A percentile compares a stretch with the other conserved stretches of the same genome.
Evolutionary conservation across 2,888 invertebrate species (phyloP).

Genomic region (Willowsia nigromaculata): DNA sequence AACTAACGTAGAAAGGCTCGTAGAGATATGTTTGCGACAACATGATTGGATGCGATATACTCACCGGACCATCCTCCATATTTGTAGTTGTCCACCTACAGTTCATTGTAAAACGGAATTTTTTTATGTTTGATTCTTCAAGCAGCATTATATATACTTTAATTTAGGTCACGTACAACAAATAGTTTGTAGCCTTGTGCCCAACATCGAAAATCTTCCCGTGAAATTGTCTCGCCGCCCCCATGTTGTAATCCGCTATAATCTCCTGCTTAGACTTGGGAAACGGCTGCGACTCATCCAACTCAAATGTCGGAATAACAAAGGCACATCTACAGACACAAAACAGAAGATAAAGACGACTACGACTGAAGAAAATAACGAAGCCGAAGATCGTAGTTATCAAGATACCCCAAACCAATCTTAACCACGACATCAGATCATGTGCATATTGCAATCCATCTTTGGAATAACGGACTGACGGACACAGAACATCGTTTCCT

Average conservation of each 20-base stretch:
- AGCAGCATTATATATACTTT: too few relatives aligned
- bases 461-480: too few relatives aligned
- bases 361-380: background rate
- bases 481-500: too few relatives aligned
- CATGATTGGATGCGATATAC: slow-evolving; percentile 62
- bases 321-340: slow-evolving; percentile 86
- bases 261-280: slow-evolving; percentile 90
- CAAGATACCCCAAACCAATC: too few relatives aligned
- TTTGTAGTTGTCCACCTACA: slow-evolving; percentile 70
- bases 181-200: slow-evolving; percentile 71
- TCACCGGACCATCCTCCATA: slow-evolving; percentile 66
- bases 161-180: slow-evolving; percentile 50
- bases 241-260: slow-evolving; percentile 87
- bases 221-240: slow-evolving; percentile 92
- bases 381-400: too few relatives aligned
- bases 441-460: too few relatives aligned
- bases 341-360: background rate
- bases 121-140: too few relatives aligned
- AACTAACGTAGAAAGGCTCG: slow-evolving; percentile 89
- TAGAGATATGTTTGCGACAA: slow-evolving; percentile 81
- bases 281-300: slow-evolving; percentile 88
- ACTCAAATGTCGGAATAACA: slow-evolving; percentile 93
- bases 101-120: too few relatives aligned
- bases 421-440: too few relatives aligned
- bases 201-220: slow-evolving; percentile 88